A percentile compares a stretch with the other conserved stretches of the same genome.
Conservation (phyloP, 53 echinoderm and acorn worm genomes). For the Luidia sarsii region DNA sequence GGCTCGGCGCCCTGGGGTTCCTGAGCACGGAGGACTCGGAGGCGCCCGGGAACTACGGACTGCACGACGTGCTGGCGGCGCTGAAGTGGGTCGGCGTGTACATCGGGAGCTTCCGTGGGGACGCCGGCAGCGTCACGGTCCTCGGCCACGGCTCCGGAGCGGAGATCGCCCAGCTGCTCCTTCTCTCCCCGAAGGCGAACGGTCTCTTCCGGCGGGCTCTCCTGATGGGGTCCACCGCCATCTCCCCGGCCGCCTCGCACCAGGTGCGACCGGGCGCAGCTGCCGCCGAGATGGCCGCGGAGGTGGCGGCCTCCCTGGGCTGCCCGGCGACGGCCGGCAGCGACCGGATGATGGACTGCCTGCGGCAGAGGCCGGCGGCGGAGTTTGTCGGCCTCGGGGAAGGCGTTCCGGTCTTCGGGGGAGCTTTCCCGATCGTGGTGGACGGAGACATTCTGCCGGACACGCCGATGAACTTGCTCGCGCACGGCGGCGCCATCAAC, state of each 20-base stretch:
- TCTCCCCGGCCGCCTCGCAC: background rate
- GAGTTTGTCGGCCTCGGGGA: background rate
- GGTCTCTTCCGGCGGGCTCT: conserved; percentile 62
- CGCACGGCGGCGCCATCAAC: background rate
- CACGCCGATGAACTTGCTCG: background rate
- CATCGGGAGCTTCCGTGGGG: conserved; percentile 74
- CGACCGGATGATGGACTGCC: conserved; percentile 41
- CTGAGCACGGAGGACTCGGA: conserved; percentile 54
- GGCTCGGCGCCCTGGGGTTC: conserved; percentile 78
- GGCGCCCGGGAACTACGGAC: conserved; percentile 74
- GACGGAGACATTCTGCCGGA: conserved; percentile 37
- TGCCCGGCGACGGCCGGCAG: conserved; percentile 19
- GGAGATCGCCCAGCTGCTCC: conserved; percentile 40
- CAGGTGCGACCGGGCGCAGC: conserved; percentile 18
- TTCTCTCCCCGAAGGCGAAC: conserved; percentile 43
- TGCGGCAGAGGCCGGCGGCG: conserved; percentile 18
- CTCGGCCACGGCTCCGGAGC: conserved; percentile 68
- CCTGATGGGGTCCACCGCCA: conserved; percentile 44
- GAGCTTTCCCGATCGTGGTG: conserved; percentile 29
- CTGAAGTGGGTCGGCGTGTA: conserved; percentile 68
- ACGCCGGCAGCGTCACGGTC: conserved; percentile 55
- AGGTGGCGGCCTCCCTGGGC: conserved; percentile 18
- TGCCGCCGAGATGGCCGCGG: conserved; percentile 21
- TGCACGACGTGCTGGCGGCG: conserved; percentile 63
- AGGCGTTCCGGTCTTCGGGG: background rate